Conservation (phyloP, 1,140 invertebrate genomes). For the Drosophila busckii region DNA sequence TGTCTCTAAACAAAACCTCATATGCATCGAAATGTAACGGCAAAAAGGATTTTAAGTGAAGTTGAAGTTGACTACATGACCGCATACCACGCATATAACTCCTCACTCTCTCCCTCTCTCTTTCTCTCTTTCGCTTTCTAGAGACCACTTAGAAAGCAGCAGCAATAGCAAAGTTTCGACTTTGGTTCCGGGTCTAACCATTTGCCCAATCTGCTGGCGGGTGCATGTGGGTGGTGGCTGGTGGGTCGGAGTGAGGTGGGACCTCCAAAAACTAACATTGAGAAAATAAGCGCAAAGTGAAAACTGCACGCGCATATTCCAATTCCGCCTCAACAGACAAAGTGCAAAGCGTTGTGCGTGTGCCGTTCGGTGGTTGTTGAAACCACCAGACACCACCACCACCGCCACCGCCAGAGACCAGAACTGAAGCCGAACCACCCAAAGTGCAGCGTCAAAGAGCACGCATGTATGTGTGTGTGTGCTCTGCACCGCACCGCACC, state of each 20-base stretch:
- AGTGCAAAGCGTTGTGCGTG: conserved; percentile 61
- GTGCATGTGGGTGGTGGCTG: background rate
- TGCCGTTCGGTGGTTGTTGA: conserved; percentile 39
- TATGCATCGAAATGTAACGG: conserved; percentile 76
- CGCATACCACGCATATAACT: conserved; percentile 44
- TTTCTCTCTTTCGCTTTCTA: conserved; percentile 12
- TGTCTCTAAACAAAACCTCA: conserved; percentile 72
- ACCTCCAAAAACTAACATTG: conserved; percentile 38
- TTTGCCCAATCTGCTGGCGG: background rate
- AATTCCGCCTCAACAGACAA: conserved; percentile 71
- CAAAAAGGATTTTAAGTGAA: conserved; percentile 77
- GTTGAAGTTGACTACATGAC: conserved; percentile 75
- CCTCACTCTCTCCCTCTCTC: background rate
- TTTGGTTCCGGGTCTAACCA: conserved; percentile 16
- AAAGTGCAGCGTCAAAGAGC: conserved; percentile 35
- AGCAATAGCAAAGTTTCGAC: conserved; percentile 54
- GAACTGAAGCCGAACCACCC: conserved; percentile 18
- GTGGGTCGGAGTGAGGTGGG: background rate
- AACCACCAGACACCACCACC: conserved; percentile 22
- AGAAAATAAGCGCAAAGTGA: conserved; percentile 67
- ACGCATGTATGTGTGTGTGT: too few relatives aligned
- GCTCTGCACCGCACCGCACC: conserved; percentile 32
- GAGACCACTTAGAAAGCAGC: conserved; percentile 65
- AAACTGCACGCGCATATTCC: conserved; percentile 61
- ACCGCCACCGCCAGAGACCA: conserved; percentile 5